A percentile compares a stretch with the other conserved stretches of the same genome.
phyloP scores from a whole-genome alignment of 2,797 vertebrate species.

The Molothrus aeneus region DNA sequence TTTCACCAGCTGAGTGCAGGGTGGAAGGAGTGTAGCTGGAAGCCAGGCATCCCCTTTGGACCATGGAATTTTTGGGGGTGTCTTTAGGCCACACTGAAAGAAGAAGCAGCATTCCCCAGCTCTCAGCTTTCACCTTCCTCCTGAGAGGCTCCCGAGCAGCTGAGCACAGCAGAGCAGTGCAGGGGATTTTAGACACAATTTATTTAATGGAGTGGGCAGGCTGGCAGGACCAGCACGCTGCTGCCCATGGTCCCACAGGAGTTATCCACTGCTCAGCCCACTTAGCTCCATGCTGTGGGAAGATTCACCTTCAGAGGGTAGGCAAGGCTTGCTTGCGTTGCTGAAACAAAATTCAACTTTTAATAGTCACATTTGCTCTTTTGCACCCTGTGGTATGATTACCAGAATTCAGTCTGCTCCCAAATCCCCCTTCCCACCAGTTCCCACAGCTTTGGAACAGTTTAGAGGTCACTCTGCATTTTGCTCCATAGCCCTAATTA shows the following conservation, averaged over 20 bases:
- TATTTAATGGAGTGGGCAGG: neutral
- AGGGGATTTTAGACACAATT: neutral
- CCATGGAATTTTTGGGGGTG: neutral
- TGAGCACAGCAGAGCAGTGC: neutral
- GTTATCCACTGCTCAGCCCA: neutral
- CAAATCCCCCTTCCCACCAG: conserved; percentile 42
- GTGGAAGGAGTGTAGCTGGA: neutral
- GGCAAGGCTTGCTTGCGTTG: neutral
- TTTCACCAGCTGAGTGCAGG: neutral
- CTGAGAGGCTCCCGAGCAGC: neutral
- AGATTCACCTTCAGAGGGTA: neutral
- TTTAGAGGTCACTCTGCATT: conserved; percentile 54
- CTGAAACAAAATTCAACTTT: neutral
- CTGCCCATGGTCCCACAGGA: neutral
- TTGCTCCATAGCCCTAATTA: conserved; percentile 54
- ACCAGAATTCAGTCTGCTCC: conserved; percentile 17
- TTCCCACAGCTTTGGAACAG: conserved; percentile 1
- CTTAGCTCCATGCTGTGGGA: neutral
- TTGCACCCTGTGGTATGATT: neutral
- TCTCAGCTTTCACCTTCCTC: conserved; percentile 51
- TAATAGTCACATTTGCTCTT: neutral
- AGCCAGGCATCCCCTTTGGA: neutral
- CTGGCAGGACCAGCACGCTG: neutral
- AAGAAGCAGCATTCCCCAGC: conserved; percentile 39
- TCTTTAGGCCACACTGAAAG: neutral